Evolutionary conservation across 2,888 invertebrate genomes (phyloP), one percentile per base, ranked within the genome.

Genomic region (Lasioglossum marginatum): DNA sequence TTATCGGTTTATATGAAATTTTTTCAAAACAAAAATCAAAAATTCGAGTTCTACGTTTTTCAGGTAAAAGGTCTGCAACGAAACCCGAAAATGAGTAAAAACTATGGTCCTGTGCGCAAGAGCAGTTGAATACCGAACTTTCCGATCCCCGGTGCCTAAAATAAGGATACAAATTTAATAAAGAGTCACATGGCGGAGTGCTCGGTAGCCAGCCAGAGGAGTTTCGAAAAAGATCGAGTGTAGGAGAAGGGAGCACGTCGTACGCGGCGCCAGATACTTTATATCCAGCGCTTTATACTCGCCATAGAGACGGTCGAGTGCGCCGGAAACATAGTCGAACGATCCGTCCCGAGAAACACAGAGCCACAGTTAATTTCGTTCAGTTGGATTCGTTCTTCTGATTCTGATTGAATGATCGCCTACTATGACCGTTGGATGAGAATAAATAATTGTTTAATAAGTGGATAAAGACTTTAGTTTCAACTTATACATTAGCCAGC

Each of bases 211-310:
- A 68, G 23, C 10, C 34, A 12, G 37, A 37, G 37, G 34, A 40
- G 40, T 40, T 52, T 87, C 81, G 87, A 83, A 78, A 90, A 89
- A 87, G 90, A 90, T 90, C 87, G 87, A 88, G 85, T 78, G 87
- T 82, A 86, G 87, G 78, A 82, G 82, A 81, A 88, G 87, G 88
- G 86, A 90, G 84, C 85, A 86, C 87, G 87, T 87, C 88, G 88
- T 90, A 90, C 82, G 85, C 77, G 90, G 85, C 90, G 85, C 85
- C 81, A 79, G 90, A 90, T 88, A 90, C 88, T 90, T 90, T 90
- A 90, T 90, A 90, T 75, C 88, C 87, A 82, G 81, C 71, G 83
- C 81, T 87, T 89, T 90, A 89, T 88, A 86, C 87, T 83, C 75
- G 76, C 45, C 78, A 37, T 71, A 74, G 70, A 16, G 68, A 79